Conservation (phyloP, 1,140 invertebrate species). For the Zaprionus tsacasi region DNA sequence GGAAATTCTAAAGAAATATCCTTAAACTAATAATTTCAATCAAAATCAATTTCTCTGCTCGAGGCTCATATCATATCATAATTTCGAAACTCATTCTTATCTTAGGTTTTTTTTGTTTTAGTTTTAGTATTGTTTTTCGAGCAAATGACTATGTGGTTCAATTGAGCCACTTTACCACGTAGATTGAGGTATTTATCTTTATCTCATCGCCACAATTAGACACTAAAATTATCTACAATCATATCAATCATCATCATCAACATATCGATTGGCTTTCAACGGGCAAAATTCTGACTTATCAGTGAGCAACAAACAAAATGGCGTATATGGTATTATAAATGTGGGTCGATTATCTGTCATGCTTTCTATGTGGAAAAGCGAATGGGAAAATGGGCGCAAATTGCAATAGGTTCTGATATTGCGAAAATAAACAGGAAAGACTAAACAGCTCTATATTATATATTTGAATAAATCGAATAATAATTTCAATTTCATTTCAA, state of each 20-base stretch:
- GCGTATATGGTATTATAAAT: conserved; percentile 23
- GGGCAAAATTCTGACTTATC: conserved; percentile 36
- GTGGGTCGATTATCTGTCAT: not conserved
- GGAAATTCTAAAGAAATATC: too few relatives aligned
- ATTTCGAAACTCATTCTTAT: too few relatives aligned
- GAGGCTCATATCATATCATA: too few relatives aligned
- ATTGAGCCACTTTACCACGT: conserved; percentile 2
- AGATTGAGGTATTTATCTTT: conserved; percentile 3
- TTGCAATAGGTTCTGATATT: not conserved
- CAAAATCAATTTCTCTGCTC: too few relatives aligned
- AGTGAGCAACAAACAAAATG: conserved; percentile 14
- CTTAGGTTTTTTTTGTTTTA: too few relatives aligned
- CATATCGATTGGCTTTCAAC: conserved; percentile 38
- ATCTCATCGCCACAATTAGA: conserved; percentile 34
- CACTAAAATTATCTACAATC: conserved; percentile 47
- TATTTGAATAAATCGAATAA: not conserved
- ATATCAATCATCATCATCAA: conserved; percentile 34
- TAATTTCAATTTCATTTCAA: too few relatives aligned
- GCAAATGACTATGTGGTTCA: not conserved
- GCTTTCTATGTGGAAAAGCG: not conserved
- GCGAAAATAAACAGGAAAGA: not conserved
- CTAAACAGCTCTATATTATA: not conserved
- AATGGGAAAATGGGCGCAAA: not conserved
- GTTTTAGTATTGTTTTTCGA: not conserved
- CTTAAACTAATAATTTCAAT: too few relatives aligned